These are phyloP conservation scores for Hemicentrotus pulcherrimus DNA, from an alignment of 35 echinoderm and acorn worm species.

Conservation along the genomic window DNA sequence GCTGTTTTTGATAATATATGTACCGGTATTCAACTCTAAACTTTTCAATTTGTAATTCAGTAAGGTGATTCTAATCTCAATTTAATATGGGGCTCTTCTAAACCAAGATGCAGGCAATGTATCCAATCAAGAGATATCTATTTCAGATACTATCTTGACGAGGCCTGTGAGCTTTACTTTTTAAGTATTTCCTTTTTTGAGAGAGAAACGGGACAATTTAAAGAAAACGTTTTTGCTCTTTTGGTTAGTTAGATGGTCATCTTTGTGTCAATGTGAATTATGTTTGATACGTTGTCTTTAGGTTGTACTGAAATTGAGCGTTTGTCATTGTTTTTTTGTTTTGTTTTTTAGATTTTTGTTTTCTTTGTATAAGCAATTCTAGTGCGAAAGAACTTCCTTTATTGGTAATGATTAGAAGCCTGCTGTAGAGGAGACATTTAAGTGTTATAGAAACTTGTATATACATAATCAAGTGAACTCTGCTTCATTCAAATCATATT, in stretches of 20 bases:
- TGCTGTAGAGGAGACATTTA: not conserved
- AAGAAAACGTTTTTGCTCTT: not conserved
- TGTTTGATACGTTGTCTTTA: not conserved
- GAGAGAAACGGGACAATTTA: not conserved
- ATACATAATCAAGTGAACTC: not conserved
- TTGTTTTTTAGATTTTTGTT: not conserved
- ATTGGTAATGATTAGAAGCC: not conserved
- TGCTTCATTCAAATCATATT: not conserved
- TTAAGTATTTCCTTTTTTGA: not conserved
- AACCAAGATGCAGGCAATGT: not conserved
- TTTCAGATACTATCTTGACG: not conserved
- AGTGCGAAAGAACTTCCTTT: not conserved
- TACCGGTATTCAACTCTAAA: not conserved
- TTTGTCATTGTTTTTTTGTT: not conserved
- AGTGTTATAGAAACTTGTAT: not conserved
- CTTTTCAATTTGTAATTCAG: not conserved
- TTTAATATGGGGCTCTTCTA: not conserved
- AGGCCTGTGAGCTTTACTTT: not conserved
- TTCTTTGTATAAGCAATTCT: not conserved
- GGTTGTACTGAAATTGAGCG: slow-evolving; percentile 4
- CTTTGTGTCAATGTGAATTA: not conserved
- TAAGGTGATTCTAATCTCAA: not conserved
- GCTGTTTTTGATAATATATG: not conserved
- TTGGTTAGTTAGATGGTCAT: not conserved
- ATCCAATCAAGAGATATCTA: not conserved